phyloP scores from a whole-genome alignment of 2,888 invertebrate genomes.

The Meghimatium bilineatum region DNA sequence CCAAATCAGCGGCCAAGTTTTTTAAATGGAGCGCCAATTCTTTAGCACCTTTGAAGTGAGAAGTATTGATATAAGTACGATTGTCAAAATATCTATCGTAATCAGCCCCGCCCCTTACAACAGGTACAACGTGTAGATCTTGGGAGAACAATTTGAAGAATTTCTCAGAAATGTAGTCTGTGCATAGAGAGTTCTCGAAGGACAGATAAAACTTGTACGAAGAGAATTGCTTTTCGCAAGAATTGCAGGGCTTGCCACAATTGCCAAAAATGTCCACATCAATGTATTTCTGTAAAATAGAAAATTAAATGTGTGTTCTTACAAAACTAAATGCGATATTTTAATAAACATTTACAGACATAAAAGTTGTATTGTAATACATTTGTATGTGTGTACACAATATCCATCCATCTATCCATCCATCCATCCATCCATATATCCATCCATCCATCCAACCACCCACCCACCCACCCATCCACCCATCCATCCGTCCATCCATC shows the following conservation, averaged over 20 bases:
- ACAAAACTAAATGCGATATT: too few species aligned
- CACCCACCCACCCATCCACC: too few species aligned
- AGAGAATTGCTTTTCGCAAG: not conserved
- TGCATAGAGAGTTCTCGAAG: slow-evolving; percentile 47
- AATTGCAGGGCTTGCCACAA: slow-evolving; percentile 23
- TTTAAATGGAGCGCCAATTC: slow-evolving; percentile 47
- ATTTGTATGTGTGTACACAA: too few species aligned
- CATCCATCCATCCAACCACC: too few species aligned
- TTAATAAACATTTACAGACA: too few species aligned
- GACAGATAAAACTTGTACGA: slow-evolving; percentile 46
- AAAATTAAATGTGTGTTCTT: not conserved
- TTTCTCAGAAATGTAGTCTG: slow-evolving; percentile 46
- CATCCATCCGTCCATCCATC: too few species aligned
- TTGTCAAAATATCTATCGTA: slow-evolving; percentile 35
- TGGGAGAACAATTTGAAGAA: slow-evolving; percentile 30
- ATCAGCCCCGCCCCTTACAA: slow-evolving; percentile 34
- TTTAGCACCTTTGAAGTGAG: slow-evolving; percentile 37
- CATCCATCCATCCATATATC: too few species aligned
- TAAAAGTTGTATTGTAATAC: too few species aligned
- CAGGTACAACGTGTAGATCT: slow-evolving; percentile 22
- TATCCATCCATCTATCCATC: too few species aligned
- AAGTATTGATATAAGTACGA: slow-evolving; percentile 45
- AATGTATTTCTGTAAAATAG: slow-evolving; percentile 24
- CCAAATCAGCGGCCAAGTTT: slow-evolving; percentile 31
- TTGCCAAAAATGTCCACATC: slow-evolving; percentile 36